Evolutionary conservation across 2,797 vertebrate genomes (phyloP).

Genomic region (Varecia variegata): DNA sequence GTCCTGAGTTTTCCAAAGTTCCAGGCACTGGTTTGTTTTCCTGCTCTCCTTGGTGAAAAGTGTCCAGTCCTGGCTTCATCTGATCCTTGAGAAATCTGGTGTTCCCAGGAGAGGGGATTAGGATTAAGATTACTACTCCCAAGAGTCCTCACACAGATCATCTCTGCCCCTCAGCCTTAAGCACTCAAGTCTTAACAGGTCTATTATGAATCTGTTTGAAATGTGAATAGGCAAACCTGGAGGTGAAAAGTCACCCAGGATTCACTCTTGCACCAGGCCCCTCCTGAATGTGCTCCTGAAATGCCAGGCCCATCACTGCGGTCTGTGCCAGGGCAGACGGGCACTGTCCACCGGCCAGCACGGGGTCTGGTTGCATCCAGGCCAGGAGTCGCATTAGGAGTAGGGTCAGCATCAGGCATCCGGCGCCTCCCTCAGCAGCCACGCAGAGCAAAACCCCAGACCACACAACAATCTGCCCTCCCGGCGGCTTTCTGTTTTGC

Average conservation of each 20-base stretch:
- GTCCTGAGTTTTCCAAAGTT: not conserved
- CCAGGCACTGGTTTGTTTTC: not conserved
- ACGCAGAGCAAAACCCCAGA: not conserved
- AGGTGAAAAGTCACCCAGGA: not conserved
- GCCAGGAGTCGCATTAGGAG: not conserved
- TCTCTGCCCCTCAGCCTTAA: not conserved
- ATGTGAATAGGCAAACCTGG: not conserved
- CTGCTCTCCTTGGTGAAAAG: too few species aligned
- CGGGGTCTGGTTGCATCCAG: not conserved
- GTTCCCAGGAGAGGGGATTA: not conserved
- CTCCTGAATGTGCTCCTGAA: rapidly evolving
- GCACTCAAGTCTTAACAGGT: not conserved
- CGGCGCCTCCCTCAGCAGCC: not conserved
- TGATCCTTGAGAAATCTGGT: not conserved
- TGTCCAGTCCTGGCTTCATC: not conserved
- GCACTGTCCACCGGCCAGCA: not conserved
- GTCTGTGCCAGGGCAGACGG: not conserved
- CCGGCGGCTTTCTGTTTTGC: too few species aligned
- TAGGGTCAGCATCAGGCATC: not conserved
- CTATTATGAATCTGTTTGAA: not conserved
- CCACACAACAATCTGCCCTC: not conserved
- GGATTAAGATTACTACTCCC: not conserved
- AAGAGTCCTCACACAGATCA: not conserved
- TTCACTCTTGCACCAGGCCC: not conserved
- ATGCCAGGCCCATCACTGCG: not conserved